A percentile compares a stretch with the other conserved stretches of the same genome.
Conservation (phyloP, 1,140 invertebrate species). For the Anastrepha ludens region DNA sequence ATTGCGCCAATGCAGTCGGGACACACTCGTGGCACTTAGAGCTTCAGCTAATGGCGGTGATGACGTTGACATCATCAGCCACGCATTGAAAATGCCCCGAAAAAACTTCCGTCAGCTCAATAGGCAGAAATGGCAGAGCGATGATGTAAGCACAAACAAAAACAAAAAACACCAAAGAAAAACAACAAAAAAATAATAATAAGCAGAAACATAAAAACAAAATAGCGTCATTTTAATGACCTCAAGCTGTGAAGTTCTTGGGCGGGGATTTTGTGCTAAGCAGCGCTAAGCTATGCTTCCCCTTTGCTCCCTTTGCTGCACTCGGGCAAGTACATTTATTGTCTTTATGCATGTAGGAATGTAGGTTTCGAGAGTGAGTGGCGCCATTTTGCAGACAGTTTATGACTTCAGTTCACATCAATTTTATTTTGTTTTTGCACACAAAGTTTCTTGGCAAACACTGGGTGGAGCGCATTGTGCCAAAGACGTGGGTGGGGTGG, state of each 20-base stretch:
- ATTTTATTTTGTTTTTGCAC: slow-evolving; percentile 40
- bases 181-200: slow-evolving; percentile 11
- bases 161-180: background rate
- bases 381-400: slow-evolving; percentile 51
- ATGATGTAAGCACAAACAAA: background rate
- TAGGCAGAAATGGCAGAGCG: background rate
- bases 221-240: slow-evolving; percentile 51
- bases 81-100: slow-evolving; percentile 18
- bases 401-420: slow-evolving; percentile 38
- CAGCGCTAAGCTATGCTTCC: background rate
- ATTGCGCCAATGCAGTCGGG: background rate
- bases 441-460: slow-evolving; percentile 6
- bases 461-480: background rate
- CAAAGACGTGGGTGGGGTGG: background rate
- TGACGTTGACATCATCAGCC: slow-evolving; percentile 7
- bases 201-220: slow-evolving; percentile 31
- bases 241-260: slow-evolving; percentile 23
- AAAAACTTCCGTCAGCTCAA: background rate
- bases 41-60: background rate
- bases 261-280: background rate
- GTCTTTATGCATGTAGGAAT: background rate
- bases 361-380: slow-evolving; percentile 4
- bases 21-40: background rate
- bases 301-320: background rate
- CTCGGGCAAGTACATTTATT: background rate